A percentile compares a stretch with the other conserved stretches of the same genome.
Conservation (phyloP, 2,888 invertebrate species). For the Aricia artaxerxes region DNA sequence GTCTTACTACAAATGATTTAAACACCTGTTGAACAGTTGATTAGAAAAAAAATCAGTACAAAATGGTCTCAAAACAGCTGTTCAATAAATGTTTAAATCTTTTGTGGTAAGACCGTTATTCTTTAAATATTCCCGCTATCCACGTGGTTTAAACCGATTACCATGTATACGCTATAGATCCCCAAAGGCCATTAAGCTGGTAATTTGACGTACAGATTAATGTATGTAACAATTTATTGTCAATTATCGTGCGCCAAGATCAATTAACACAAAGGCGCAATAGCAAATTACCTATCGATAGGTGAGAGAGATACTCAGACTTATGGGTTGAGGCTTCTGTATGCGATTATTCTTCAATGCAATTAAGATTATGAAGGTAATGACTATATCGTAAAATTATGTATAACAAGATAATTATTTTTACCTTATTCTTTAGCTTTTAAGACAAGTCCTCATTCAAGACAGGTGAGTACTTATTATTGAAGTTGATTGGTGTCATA, state of each 20-base stretch:
- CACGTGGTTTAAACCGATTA: not conserved
- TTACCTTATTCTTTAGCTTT: not conserved
- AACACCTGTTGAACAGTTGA: no score
- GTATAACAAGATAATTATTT: not conserved
- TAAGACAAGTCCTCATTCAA: not conserved
- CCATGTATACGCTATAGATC: constrained; percentile 43
- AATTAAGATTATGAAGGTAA: constrained; percentile 21
- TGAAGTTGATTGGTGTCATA: no score
- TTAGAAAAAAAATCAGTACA: no score
- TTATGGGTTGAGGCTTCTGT: constrained; percentile 9
- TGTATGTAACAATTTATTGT: constrained; percentile 75
- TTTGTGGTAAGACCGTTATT: no score
- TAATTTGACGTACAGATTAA: constrained; percentile 74
- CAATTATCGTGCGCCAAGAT: constrained; percentile 74
- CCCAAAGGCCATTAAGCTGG: constrained; percentile 56
- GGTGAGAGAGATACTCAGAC: constrained; percentile 47
- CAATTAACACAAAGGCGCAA: constrained; percentile 75
- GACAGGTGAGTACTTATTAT: no score
- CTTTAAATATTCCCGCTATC: not conserved
- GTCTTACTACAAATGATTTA: no score
- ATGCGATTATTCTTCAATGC: not conserved
- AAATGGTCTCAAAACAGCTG: no score
- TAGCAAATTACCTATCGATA: constrained; percentile 71
- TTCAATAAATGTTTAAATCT: no score
- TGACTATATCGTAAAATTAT: not conserved